Evolutionary conservation across 2,888 invertebrate genomes (phyloP).

Genomic region (Acleris emargana): DNA sequence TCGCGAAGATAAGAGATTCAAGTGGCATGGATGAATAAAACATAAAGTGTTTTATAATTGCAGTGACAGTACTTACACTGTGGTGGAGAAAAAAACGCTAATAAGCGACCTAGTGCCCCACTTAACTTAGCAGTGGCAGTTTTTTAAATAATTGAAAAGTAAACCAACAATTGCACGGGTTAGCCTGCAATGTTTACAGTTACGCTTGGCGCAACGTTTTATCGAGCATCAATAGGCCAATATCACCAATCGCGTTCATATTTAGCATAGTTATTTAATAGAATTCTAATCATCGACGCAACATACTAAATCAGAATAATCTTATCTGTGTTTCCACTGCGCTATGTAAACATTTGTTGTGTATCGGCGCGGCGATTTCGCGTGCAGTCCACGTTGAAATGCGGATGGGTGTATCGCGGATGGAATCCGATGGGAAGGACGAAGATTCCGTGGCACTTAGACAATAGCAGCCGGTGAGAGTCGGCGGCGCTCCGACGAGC

Average conservation of each 20-base stretch:
- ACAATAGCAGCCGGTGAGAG: conserved; percentile 82
- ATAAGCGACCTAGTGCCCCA: conserved; percentile 26
- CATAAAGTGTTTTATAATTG: background rate
- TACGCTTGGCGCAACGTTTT: conserved; percentile 54
- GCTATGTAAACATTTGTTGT: conserved; percentile 47
- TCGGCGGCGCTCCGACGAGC: conserved; percentile 81
- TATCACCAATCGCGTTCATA: conserved; percentile 39
- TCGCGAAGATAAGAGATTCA: background rate
- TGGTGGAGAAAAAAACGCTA: conserved; percentile 17
- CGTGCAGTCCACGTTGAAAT: conserved; percentile 69
- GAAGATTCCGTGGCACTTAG: conserved; percentile 82
- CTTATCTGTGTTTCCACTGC: conserved; percentile 66
- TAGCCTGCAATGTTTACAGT: conserved; percentile 56
- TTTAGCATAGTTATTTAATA: conserved; percentile 48
- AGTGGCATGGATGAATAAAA: background rate
- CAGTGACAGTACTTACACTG: conserved; percentile 7
- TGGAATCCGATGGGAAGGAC: conserved; percentile 81
- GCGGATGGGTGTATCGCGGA: conserved; percentile 77
- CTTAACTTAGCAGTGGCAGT: conserved; percentile 10
- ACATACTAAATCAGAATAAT: conserved; percentile 52
- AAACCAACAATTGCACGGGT: conserved; percentile 27
- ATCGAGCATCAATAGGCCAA: conserved; percentile 54
- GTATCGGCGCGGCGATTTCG: conserved; percentile 61
- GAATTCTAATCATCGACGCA: conserved; percentile 12
- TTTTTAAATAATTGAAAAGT: conserved; percentile 32